phyloP scores from a whole-genome alignment of 2,113 vertebrate genomes.

The Gadus macrocephalus region DNA sequence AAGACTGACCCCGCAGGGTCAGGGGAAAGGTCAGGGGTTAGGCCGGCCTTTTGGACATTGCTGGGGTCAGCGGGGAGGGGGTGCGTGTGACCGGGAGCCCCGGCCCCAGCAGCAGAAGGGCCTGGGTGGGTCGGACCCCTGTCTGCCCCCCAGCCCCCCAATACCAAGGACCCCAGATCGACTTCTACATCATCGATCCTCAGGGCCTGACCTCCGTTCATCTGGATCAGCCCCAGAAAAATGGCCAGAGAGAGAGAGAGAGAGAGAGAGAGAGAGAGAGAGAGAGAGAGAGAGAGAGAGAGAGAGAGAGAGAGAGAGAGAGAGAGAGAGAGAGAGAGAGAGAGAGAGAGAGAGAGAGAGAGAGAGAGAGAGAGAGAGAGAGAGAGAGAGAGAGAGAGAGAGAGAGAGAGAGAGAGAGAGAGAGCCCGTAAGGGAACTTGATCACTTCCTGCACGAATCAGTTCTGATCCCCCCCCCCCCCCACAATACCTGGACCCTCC shows the following conservation, averaged over 20 bases:
- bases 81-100: constrained; percentile 23
- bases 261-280: no score
- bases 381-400: no score
- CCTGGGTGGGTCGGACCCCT: constrained; percentile 33
- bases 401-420: no score
- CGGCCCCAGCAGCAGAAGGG: constrained; percentile 44
- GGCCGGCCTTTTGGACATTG: constrained; percentile 53
- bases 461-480: no score
- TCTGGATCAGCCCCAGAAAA: constrained; percentile 34
- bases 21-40: constrained; percentile 69
- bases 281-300: no score
- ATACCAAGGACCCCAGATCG: constrained; percentile 66
- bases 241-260: constrained; percentile 23
- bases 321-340: no score
- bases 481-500: neutral
- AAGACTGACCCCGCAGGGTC: constrained; percentile 54
- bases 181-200: constrained; percentile 66
- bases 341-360: no score
- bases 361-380: no score
- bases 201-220: constrained; percentile 47
- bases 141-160: constrained; percentile 36
- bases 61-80: constrained; percentile 68
- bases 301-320: no score
- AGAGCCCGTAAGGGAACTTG: no score
- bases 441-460: no score